These are phyloP conservation scores for Sebastes miniatus DNA, from an alignment of 2,797 vertebrate species.

Conservation along the genomic window DNA sequence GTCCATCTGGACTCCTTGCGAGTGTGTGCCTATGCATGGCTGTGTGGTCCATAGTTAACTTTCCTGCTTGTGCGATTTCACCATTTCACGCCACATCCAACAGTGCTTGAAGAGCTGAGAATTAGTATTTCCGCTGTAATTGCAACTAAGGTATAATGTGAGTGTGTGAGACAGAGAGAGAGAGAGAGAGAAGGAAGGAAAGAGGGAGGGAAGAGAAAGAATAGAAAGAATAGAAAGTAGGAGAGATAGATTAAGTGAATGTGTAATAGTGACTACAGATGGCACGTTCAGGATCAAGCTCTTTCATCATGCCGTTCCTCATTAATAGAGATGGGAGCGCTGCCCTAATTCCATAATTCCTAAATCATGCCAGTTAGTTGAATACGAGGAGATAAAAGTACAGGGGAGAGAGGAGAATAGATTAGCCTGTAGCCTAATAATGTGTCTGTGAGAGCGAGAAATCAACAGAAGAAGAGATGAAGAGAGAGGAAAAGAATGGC, in stretches of 20 bases:
- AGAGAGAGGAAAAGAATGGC: conserved; percentile 28
- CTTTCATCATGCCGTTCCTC: conserved; percentile 77
- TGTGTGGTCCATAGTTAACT: conserved; percentile 65
- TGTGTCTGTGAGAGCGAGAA: conserved; percentile 49
- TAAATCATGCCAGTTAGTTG: conserved; percentile 76
- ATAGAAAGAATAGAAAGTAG: conserved; percentile 38
- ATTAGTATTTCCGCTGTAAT: conserved; percentile 73
- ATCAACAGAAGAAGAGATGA: conserved; percentile 43
- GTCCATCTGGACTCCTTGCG: conserved; percentile 68
- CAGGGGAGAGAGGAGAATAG: conserved; percentile 53
- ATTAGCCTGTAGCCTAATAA: conserved; percentile 62
- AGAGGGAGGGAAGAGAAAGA: conserved; percentile 11
- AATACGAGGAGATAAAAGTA: conserved; percentile 71
- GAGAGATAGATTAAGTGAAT: conserved; percentile 59
- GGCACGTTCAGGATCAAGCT: conserved; percentile 74
- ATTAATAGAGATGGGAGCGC: conserved; percentile 76
- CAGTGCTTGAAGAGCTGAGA: conserved; percentile 69
- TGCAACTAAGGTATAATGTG: conserved; percentile 51
- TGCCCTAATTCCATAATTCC: conserved; percentile 83
- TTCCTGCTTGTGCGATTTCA: conserved; percentile 61
- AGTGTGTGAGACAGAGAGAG: conserved; percentile 3
- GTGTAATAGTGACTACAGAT: conserved; percentile 74
- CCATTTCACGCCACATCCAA: conserved; percentile 74
- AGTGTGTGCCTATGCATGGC: conserved; percentile 35
- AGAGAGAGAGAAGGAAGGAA: background rate